These are phyloP conservation scores for Formica aserva DNA, from an alignment of 2,888 invertebrate genomes.

Conservation along the genomic window DNA sequence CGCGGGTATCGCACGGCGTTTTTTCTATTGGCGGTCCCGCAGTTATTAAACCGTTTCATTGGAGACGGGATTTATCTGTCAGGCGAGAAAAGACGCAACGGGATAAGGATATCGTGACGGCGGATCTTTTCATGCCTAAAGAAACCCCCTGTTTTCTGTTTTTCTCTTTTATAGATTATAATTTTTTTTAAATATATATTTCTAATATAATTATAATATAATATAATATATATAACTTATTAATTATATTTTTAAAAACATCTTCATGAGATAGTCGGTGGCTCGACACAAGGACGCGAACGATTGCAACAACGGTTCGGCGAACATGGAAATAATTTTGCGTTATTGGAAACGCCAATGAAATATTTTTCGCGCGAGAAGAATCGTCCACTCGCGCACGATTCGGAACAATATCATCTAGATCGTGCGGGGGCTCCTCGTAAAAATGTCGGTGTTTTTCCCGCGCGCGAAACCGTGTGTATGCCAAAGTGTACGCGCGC, in stretches of 20 bases:
- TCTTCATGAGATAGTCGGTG: constrained; percentile 3
- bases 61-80: constrained; percentile 47
- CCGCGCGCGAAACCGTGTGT: constrained; percentile 73
- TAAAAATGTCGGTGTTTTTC: constrained; percentile 83
- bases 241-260: constrained; percentile 37
- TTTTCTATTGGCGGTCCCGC: constrained; percentile 48
- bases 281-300: constrained; percentile 28
- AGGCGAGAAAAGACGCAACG: constrained; percentile 45
- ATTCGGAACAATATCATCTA: constrained; percentile 58
- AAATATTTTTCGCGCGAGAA: constrained; percentile 68
- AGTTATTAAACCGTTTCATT: constrained; percentile 54
- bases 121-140: constrained; percentile 24
- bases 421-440: constrained; percentile 80
- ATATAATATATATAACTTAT: background rate
- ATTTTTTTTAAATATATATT: background rate
- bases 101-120: constrained; percentile 22
- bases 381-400: constrained; percentile 45
- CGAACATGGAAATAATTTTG: constrained; percentile 63
- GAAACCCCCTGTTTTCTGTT: background rate
- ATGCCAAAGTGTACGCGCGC: constrained; percentile 67
- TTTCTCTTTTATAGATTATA: background rate
- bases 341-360: constrained; percentile 58
- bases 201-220: background rate
- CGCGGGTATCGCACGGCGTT: constrained; percentile 30
- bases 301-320: constrained; percentile 19